Base-by-base conservation (phyloP, 2,113 vertebrate genomes). In the Daboia siamensis region DNA sequence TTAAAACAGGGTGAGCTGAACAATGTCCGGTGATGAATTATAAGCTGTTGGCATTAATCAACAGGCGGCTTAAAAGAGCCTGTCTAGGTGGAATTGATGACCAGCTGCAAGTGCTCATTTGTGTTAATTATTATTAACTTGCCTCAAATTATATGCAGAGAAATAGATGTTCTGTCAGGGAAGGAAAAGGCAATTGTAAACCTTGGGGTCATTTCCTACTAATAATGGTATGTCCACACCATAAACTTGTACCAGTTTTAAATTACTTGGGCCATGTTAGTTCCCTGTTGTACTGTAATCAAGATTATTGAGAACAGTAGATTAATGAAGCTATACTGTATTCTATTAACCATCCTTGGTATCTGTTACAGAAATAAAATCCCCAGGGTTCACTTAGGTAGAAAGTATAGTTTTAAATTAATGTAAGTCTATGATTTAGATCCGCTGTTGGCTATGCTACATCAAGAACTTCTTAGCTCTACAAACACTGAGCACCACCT, bases 401-500 rank as follows among this genome's bases (percentile, higher is more conserved):
- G 57, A 89, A 26, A 64, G 21, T 10, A 57, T 56, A 20, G n/a
- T 46, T 15, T 21, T 85, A 55, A 89, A 56, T 61, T 48, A 87
- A 39, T 54, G 21, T 88, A 29, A 23, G 39, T 48, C 51, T 56
- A 52, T 64, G 12, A 33, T 74, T 52, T 44, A 74, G 15, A 52
- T 54, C 26, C 8, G 15, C 12, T 88, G 23, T 88, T 39, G 23
- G 87, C 55, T 88, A 24, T 24, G 33, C 48, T 54, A 59, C 3
- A 0, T n/a, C 51, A n/a, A 55, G 7, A 21, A 5, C 90, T 80
- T 89, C 51, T 2, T n/a, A 48, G 92, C 95, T 94, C 74, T 1
- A 88, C 93, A 5, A 93, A 95, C 95, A 95, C 90, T 91, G 90
- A 96, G 93, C 91, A 95, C 96, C 96, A 96, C 95, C 96, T 97